Evolutionary conservation across 2,113 vertebrate species (phyloP).

Genomic region (Bufo gargarizans): DNA sequence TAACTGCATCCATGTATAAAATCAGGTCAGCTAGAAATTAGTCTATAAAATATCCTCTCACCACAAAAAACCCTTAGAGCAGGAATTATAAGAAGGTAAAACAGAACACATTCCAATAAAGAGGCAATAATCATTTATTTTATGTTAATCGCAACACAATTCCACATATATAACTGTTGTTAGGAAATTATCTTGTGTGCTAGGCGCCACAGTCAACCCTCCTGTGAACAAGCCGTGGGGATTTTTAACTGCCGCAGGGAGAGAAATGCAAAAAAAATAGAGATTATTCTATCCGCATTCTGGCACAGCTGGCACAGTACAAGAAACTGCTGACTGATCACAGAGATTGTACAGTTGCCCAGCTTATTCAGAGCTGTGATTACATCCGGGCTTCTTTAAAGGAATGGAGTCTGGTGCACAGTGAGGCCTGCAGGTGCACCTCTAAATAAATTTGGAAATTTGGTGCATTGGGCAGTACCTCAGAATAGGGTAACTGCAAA

Average conservation of each 20-base stretch:
- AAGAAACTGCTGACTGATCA: constrained; percentile 19
- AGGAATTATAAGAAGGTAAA: background rate
- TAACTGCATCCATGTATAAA: too few relatives aligned
- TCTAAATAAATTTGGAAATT: too few relatives aligned
- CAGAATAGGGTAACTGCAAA: too few relatives aligned
- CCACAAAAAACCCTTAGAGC: background rate
- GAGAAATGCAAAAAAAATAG: constrained; percentile 41
- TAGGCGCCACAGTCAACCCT: background rate
- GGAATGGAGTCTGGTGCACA: background rate
- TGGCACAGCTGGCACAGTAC: constrained; percentile 36
- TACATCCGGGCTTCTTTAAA: background rate
- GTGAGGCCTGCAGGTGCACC: background rate
- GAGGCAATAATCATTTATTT: constrained; percentile 13
- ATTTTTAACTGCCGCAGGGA: constrained; percentile 1
- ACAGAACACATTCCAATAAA: background rate
- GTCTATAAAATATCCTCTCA: background rate
- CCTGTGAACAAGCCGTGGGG: background rate
- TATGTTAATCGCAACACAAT: background rate
- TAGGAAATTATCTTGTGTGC: constrained; percentile 17
- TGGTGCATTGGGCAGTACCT: too few relatives aligned
- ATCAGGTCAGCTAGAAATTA: background rate
- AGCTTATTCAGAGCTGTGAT: background rate
- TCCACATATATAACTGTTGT: constrained; percentile 28
- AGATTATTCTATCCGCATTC: constrained; percentile 20
- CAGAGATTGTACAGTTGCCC: constrained; percentile 35